Conservation (phyloP, 2,113 vertebrate genomes). For the Colaptes auratus region DNA sequence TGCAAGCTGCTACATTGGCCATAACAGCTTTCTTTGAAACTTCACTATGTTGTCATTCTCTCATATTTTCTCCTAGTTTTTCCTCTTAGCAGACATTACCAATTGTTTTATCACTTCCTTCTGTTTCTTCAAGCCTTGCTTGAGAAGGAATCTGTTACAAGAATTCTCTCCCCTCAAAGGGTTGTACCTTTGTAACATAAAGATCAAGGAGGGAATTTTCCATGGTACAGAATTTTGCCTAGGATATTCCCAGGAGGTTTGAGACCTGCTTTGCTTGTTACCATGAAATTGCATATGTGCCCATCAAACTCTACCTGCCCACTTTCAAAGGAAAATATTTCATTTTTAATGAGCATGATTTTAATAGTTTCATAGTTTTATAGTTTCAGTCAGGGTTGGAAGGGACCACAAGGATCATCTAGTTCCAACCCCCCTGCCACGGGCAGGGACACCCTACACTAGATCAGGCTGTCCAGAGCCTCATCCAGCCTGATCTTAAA, state of each 20-base stretch:
- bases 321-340: background rate
- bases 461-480: too few species aligned
- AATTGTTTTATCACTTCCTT: background rate
- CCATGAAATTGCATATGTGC: background rate
- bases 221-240: background rate
- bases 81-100: background rate
- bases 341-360: background rate
- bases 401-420: too few species aligned
- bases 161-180: background rate
- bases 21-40: background rate
- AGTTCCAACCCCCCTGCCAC: too few species aligned
- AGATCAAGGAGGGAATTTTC: background rate
- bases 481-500: too few species aligned
- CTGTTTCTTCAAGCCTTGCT: background rate
- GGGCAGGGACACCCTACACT: too few species aligned
- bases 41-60: background rate
- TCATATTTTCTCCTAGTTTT: background rate
- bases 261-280: background rate
- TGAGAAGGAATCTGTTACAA: background rate
- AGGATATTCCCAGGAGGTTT: background rate
- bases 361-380: too few species aligned
- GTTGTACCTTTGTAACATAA: background rate
- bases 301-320: background rate
- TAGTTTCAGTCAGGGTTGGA: too few species aligned
- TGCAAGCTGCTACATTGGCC: background rate